Evolutionary conservation across 2,113 vertebrate species (phyloP).

Genomic region (Hippopotamus amphibius): DNA sequence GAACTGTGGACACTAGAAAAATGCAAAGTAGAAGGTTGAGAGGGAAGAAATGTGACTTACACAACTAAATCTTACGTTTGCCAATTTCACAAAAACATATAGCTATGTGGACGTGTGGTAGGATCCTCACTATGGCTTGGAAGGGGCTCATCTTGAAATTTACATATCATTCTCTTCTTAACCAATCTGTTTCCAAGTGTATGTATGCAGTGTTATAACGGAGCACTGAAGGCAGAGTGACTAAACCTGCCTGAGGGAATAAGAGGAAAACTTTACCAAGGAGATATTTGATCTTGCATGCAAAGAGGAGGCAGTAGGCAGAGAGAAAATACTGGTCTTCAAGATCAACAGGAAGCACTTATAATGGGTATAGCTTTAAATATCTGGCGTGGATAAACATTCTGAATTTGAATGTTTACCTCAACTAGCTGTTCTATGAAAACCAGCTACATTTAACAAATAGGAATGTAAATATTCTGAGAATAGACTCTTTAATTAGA

Average conservation of each 20-base stretch:
- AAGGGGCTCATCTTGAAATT: not conserved
- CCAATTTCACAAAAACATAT: not conserved
- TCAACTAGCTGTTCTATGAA: constrained; percentile 53
- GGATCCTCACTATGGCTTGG: not conserved
- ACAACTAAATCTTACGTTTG: not conserved
- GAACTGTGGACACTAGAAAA: not conserved
- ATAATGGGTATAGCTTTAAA: not conserved
- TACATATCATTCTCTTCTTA: not conserved
- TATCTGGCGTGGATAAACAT: not conserved
- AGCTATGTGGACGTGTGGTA: not conserved
- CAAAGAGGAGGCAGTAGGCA: not conserved
- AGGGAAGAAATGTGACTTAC: not conserved
- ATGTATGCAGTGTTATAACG: not conserved
- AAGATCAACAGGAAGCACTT: constrained; percentile 12
- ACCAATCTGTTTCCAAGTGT: not conserved
- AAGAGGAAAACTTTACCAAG: not conserved
- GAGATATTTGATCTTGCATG: not conserved
- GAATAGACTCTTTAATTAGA: not conserved
- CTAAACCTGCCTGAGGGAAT: not conserved
- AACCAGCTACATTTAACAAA: constrained; percentile 44
- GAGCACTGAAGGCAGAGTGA: not conserved
- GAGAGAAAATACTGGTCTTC: not conserved
- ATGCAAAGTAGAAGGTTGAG: not conserved
- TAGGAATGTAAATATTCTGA: constrained; percentile 46
- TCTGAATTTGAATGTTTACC: constrained; percentile 51